These are phyloP conservation scores for Agrypnia vestita DNA, from an alignment of 1,140 invertebrate species.

Conservation along the genomic window DNA sequence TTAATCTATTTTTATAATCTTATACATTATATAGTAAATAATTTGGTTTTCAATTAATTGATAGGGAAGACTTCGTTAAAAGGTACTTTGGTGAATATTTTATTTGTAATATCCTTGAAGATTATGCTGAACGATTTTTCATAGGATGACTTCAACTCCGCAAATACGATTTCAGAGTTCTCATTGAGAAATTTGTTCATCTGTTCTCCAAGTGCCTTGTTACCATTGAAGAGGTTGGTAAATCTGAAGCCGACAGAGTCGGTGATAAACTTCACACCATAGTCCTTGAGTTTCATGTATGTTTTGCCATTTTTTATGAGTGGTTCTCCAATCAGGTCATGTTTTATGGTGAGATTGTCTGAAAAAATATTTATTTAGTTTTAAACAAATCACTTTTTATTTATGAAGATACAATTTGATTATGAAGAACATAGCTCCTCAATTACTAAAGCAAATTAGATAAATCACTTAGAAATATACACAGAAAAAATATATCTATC, in stretches of 20 bases:
- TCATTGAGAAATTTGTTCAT: conserved; percentile 79
- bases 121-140: conserved; percentile 77
- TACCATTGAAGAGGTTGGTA: conserved; percentile 77
- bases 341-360: conserved; percentile 76
- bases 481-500: too few species aligned
- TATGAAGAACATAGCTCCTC: too few species aligned
- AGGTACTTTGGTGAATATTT: conserved; percentile 77
- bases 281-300: conserved; percentile 77
- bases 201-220: conserved; percentile 73
- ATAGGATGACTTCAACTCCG: conserved; percentile 77
- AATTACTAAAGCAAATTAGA: too few species aligned
- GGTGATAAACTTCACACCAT: conserved; percentile 74
- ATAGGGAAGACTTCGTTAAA: conserved; percentile 77
- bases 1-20: too few species aligned
- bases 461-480: too few species aligned
- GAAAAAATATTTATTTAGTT: conserved; percentile 59
- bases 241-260: conserved; percentile 74
- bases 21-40: background rate
- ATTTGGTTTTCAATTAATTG: conserved; percentile 55
- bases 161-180: conserved; percentile 78
- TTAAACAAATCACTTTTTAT: too few species aligned
- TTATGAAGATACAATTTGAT: too few species aligned
- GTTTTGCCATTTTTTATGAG: conserved; percentile 73
- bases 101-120: conserved; percentile 76
- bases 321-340: conserved; percentile 75